Percentiles rank a stretch among this genome's conserved stretches.
Conservation (phyloP, 2,797 vertebrate genomes). For the Microcaecilia unicolor region DNA sequence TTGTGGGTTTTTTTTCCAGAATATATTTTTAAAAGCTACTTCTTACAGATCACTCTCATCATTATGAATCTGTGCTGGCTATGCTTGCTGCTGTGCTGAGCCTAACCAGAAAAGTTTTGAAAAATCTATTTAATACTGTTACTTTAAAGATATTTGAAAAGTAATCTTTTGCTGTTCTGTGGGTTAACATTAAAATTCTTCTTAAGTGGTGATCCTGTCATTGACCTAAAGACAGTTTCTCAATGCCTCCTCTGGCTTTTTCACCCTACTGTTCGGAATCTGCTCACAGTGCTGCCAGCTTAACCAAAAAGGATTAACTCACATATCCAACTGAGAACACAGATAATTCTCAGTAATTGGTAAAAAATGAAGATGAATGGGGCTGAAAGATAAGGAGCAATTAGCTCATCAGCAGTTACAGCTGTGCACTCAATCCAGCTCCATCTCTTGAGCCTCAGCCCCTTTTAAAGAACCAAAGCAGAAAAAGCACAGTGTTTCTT, state of each 20-base stretch:
- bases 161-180: conserved; percentile 22
- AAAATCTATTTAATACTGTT: conserved; percentile 1
- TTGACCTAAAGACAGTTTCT: conserved; percentile 70
- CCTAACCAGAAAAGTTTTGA: no score
- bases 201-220: conserved; percentile 58
- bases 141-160: conserved; percentile 6
- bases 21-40: no score
- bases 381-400: conserved; percentile 99
- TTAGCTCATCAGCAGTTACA: conserved; percentile 99
- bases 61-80: no score
- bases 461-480: conserved; percentile 76
- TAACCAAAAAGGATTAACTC: conserved; percentile 99
- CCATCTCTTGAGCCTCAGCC: conserved; percentile 92
- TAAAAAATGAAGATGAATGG: conserved; percentile 99
- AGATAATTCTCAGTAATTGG: conserved; percentile 99
- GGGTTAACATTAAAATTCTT: conserved; percentile 47
- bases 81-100: no score
- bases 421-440: conserved; percentile 98
- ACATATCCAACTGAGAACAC: conserved; percentile 99
- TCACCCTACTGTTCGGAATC: conserved; percentile 85
- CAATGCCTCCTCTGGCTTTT: conserved; percentile 78
- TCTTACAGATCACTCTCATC: no score
- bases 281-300: conserved; percentile 97
- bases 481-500: conserved; percentile 77
- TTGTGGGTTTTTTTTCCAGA: no score